Evolutionary conservation across 35 echinoderm and acorn worm species (phyloP).

Genomic region (Ptychodera flava): DNA sequence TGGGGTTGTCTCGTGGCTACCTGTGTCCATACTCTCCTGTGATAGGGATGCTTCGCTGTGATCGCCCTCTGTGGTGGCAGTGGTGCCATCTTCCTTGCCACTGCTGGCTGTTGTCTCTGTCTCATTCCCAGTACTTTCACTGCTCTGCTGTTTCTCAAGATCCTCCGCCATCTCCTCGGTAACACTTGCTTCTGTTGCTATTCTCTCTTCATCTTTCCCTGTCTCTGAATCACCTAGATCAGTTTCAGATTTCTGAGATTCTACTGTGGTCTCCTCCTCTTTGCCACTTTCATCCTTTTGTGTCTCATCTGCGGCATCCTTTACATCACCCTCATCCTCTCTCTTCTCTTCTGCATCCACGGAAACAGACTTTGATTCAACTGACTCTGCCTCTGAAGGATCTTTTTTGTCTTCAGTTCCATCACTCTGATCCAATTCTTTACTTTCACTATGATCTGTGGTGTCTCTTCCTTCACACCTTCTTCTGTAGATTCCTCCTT

Average conservation of each 20-base stretch:
- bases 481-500: not conserved
- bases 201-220: constrained; percentile 1
- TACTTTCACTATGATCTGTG: not conserved
- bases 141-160: not conserved
- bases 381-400: constrained; percentile 14
- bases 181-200: not conserved
- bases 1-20: constrained; percentile 6
- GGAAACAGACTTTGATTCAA: constrained; percentile 7
- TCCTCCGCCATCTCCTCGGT: not conserved
- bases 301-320: constrained; percentile 8
- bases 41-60: not conserved
- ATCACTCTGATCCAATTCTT: not conserved
- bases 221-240: not conserved
- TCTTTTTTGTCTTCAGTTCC: constrained; percentile 9
- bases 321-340: not conserved
- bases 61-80: not conserved
- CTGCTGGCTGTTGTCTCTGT: not conserved
- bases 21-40: not conserved
- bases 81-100: not conserved
- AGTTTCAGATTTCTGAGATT: not conserved
- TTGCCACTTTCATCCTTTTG: not conserved
- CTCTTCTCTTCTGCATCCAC: constrained; percentile 16
- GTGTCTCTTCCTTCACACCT: not conserved
- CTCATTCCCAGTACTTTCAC: not conserved
- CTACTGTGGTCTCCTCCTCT: not conserved